These are phyloP conservation scores for Pteruthius melanotis DNA, from an alignment of 2,113 vertebrate genomes.

Conservation along the genomic window DNA sequence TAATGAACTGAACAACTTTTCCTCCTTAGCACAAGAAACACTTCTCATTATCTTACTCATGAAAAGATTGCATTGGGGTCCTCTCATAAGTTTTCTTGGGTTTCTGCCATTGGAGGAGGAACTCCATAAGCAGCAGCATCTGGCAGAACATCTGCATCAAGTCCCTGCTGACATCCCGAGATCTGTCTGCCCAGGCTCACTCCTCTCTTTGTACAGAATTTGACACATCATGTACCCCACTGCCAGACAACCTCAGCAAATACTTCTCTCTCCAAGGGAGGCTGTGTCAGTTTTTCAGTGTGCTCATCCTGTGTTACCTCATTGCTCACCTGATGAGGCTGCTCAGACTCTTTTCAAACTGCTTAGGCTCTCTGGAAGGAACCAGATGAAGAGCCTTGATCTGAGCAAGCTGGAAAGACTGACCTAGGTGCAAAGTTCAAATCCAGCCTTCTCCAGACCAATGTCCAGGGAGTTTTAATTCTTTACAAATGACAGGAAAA, in stretches of 20 bases:
- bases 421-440: not conserved
- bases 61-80: not conserved
- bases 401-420: not conserved
- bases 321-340: not conserved
- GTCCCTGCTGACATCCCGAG: not conserved
- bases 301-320: not conserved
- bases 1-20: not conserved
- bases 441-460: not conserved
- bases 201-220: not conserved
- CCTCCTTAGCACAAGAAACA: not conserved
- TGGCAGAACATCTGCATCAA: constrained; percentile 40
- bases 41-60: not conserved
- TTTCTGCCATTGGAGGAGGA: not conserved
- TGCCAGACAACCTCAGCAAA: constrained; percentile 49
- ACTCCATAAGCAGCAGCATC: constrained; percentile 9
- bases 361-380: not conserved
- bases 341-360: not conserved
- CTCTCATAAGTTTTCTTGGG: constrained; percentile 5
- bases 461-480: not conserved
- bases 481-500: not conserved
- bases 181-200: not conserved
- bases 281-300: not conserved
- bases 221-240: not conserved
- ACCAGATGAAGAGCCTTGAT: not conserved
- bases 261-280: not conserved